Evolutionary conservation across 2,888 invertebrate species (phyloP).

Genomic region (Mallateleia sp.): DNA sequence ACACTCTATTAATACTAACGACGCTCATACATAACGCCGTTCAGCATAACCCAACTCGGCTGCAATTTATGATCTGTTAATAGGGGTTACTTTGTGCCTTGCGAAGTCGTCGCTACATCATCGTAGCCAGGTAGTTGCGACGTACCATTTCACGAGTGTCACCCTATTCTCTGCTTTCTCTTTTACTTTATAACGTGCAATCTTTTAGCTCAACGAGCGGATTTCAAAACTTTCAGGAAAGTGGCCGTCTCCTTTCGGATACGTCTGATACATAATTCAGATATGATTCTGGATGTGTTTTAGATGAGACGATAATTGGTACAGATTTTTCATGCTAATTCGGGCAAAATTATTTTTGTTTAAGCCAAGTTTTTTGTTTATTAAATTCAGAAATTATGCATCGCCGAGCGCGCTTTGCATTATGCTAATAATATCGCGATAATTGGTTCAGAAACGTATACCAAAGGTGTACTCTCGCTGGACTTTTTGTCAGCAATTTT

Average conservation of each 20-base stretch:
- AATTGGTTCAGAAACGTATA: conserved; percentile 52
- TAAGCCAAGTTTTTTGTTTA: not conserved
- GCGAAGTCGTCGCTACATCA: conserved; percentile 83
- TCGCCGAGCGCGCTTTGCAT: conserved; percentile 10
- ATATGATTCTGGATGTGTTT: conserved; percentile 16
- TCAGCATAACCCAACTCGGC: conserved; percentile 82
- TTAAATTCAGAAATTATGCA: not conserved
- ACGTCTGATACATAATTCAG: conserved; percentile 30
- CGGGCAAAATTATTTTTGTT: not conserved
- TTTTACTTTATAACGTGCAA: conserved; percentile 41
- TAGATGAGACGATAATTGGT: conserved; percentile 37
- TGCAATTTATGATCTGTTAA: conserved; percentile 89
- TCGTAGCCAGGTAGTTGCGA: conserved; percentile 83
- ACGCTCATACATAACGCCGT: conserved; percentile 89
- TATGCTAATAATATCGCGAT: conserved; percentile 58
- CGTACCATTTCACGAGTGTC: conserved; percentile 84
- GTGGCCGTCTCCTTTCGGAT: not conserved
- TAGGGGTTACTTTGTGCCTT: conserved; percentile 88
- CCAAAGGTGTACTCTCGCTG: conserved; percentile 30
- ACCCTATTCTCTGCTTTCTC: conserved; percentile 57
- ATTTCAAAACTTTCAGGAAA: conserved; percentile 27
- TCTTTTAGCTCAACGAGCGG: conserved; percentile 39
- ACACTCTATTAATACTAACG: conserved; percentile 90
- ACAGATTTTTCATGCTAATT: conserved; percentile 38
- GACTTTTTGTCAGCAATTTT: conserved; percentile 45